Base-by-base conservation (phyloP, 1,140 invertebrate species). In the Lerema accius region DNA sequence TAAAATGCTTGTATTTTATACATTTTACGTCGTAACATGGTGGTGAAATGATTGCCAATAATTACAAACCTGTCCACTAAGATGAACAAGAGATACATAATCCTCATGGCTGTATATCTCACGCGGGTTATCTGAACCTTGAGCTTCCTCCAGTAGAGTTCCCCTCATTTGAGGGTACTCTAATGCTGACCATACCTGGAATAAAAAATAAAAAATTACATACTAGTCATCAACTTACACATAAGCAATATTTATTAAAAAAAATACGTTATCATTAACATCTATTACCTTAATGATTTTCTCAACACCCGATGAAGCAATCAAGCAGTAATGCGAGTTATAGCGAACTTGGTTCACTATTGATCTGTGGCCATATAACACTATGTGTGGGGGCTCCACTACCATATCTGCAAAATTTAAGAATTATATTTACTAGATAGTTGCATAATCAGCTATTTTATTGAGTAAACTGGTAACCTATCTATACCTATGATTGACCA, bases 291-390 rank as follows among this genome's bases (percentile, higher is more conserved):
- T 99, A 10, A 99, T 95, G 69, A 98, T 95, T 92, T 99, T 99
- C 75, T 99, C 98, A 6, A 99, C 98, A 13, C 98, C 98, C 0
- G 97, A 98, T 0, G 98, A 98, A 1, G 97, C 96, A 28, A 99
- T 93, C 0, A 98, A 89, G 77, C 95, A 95, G 81, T 96, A 96
- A 14, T 95, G 90, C 32, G 93, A 93, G 88, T 98, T 98, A 78
- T 96, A 99, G 4, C 97, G 93, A 35, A 99, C 97, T 93, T 99
- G 97, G 91, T 99, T 99, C 0, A 99, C 97, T 68, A 99, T 98
- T 0, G 97, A 99, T 58, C 98, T 93, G 87, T 99, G 98, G 0
- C 97, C 97, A 65, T 94, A 94, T 0, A 99, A 82, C 9, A 98
- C 94, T 78, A 98, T 93, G 70, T 98, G 96, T 1, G 96, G 84